phyloP scores from a whole-genome alignment of 2,888 invertebrate genomes.

The Synergus umbraculus region DNA sequence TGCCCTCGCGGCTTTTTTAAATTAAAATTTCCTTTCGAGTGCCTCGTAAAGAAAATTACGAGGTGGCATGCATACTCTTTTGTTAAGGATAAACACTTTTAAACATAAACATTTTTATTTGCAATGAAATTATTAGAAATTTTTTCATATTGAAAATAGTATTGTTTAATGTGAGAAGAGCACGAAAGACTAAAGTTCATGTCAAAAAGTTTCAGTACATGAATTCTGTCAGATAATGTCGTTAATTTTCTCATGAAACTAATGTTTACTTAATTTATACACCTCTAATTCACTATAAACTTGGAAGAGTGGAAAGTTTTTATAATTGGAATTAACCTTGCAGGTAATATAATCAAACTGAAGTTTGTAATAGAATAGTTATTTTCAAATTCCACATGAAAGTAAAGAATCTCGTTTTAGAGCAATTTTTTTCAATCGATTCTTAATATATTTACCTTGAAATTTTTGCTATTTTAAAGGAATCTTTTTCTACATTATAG shows the following conservation, averaged over 20 bases:
- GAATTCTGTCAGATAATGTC: background rate
- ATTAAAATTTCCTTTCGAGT: background rate
- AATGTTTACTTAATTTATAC: background rate
- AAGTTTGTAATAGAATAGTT: background rate
- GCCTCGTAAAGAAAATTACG: background rate
- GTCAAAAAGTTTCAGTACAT: background rate
- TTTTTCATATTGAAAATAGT: too few species aligned
- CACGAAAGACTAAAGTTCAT: background rate
- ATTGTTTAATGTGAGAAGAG: background rate
- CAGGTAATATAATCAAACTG: background rate
- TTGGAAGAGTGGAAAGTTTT: background rate
- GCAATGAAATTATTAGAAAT: too few species aligned
- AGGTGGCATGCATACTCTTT: background rate
- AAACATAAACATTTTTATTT: too few species aligned
- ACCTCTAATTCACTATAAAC: background rate
- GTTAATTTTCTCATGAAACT: background rate
- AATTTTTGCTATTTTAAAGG: background rate
- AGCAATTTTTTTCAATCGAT: too few species aligned
- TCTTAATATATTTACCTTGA: too few species aligned
- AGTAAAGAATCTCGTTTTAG: too few species aligned
- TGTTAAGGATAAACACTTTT: background rate
- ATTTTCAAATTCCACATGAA: background rate
- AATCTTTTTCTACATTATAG: background rate
- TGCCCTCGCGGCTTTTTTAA: constrained; percentile 6
- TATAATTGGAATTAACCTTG: background rate